Percentiles rank a stretch among this genome's conserved stretches.
These are phyloP conservation scores for Clarias laeviceps DNA, from an alignment of 2,797 vertebrate genomes.

Conservation along the genomic window DNA sequence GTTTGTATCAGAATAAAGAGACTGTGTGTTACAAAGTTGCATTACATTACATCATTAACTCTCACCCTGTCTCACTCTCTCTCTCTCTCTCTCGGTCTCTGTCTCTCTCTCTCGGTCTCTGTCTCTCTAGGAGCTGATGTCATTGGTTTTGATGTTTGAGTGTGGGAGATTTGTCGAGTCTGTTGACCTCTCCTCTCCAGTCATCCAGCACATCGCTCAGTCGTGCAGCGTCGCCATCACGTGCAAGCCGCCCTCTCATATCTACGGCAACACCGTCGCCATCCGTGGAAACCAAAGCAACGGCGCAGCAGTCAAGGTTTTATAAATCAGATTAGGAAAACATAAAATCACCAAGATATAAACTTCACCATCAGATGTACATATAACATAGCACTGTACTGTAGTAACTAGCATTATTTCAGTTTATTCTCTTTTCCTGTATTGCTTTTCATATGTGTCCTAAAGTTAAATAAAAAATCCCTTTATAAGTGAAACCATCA, in stretches of 20 bases:
- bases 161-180: constrained; percentile 85
- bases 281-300: constrained; percentile 96
- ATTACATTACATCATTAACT: too few relatives aligned
- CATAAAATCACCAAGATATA: not conserved
- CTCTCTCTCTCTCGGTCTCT: not conserved
- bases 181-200: constrained; percentile 90
- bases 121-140: constrained; percentile 87
- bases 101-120: not conserved
- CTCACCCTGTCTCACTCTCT: too few relatives aligned
- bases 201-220: constrained; percentile 94
- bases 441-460: not conserved
- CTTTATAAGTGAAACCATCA: not conserved
- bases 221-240: constrained; percentile 93
- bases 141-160: constrained; percentile 94
- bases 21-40: too few relatives aligned
- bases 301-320: constrained; percentile 89
- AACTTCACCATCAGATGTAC: too few relatives aligned
- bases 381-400: too few relatives aligned
- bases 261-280: constrained; percentile 93
- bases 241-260: constrained; percentile 93
- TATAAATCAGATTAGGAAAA: not conserved
- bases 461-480: not conserved
- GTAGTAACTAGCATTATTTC: not conserved
- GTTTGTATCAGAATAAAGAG: too few relatives aligned
- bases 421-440: not conserved